Percentiles rank a stretch among this genome's conserved stretches.
phyloP scores from a whole-genome alignment of 92 coral and sea anemone species.

The Desmophyllum pertusum region DNA sequence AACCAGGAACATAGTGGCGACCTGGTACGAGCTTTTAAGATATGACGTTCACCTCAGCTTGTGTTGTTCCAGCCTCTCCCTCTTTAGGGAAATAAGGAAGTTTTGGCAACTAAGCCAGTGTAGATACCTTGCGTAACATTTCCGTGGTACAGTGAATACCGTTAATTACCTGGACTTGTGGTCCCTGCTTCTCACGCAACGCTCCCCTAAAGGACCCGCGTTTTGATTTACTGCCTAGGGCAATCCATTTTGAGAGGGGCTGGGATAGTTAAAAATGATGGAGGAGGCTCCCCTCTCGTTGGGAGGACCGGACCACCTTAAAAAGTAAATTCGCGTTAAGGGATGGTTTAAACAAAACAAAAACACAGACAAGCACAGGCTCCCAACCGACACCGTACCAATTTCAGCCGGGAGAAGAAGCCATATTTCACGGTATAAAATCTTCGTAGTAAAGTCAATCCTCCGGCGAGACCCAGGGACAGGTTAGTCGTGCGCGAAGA shows the following conservation, averaged over 20 bases:
- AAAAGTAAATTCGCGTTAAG: too few relatives aligned
- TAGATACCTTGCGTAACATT: too few relatives aligned
- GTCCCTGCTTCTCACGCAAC: not conserved
- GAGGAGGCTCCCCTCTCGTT: constrained; percentile 37
- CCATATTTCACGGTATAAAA: too few relatives aligned
- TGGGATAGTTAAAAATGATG: constrained; percentile 33
- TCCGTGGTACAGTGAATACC: too few relatives aligned
- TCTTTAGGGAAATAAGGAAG: not conserved
- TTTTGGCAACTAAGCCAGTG: not conserved
- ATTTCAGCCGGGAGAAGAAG: too few relatives aligned
- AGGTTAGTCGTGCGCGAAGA: too few relatives aligned
- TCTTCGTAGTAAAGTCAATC: too few relatives aligned
- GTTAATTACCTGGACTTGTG: not conserved
- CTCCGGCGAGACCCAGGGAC: too few relatives aligned
- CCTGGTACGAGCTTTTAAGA: not conserved
- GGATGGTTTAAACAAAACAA: too few relatives aligned
- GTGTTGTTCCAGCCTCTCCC: not conserved
- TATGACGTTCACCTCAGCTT: not conserved
- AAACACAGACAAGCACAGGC: too few relatives aligned
- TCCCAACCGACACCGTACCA: too few relatives aligned
- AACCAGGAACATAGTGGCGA: not conserved
- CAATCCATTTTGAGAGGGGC: not conserved
- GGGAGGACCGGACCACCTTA: constrained; percentile 46
- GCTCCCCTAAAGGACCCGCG: constrained; percentile 37
- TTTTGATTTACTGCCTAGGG: constrained; percentile 41